Percentiles rank a stretch among this genome's conserved stretches.
Evolutionary conservation across 1,140 invertebrate genomes (phyloP).

Genomic region (Saccostrea cuccullata): DNA sequence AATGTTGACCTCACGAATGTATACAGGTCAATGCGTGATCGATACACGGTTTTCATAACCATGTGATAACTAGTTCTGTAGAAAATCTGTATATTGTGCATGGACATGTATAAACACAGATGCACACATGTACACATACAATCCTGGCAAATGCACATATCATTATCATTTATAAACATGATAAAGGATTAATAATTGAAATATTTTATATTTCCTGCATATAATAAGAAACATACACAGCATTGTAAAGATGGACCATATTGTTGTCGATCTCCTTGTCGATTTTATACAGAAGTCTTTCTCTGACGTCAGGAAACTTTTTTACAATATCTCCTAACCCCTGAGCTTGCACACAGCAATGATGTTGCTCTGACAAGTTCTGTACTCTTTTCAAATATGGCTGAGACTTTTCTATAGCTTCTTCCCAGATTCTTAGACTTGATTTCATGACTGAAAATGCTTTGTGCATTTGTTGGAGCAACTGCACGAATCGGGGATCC

Average conservation of each 20-base stretch:
- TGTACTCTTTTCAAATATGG: conserved; percentile 41
- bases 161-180: too few relatives aligned
- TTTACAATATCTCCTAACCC: neutral
- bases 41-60: too few relatives aligned
- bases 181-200: too few relatives aligned
- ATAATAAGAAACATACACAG: conserved; percentile 50
- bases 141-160: too few relatives aligned
- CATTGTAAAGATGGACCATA: conserved; percentile 37
- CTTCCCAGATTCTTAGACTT: conserved; percentile 26
- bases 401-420: conserved; percentile 33
- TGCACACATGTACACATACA: too few relatives aligned
- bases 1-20: too few relatives aligned
- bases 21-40: too few relatives aligned
- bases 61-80: too few relatives aligned
- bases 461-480: neutral
- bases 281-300: conserved; percentile 56
- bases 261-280: conserved; percentile 54
- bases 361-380: conserved; percentile 59
- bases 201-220: too few relatives aligned
- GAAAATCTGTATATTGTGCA: too few relatives aligned
- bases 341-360: conserved; percentile 47
- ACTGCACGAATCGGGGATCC: neutral
- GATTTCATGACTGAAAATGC: conserved; percentile 52
- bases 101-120: too few relatives aligned
- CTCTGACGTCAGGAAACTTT: conserved; percentile 54